These are phyloP conservation scores for Salmo trutta DNA, from an alignment of 2,797 vertebrate genomes.

Conservation along the genomic window DNA sequence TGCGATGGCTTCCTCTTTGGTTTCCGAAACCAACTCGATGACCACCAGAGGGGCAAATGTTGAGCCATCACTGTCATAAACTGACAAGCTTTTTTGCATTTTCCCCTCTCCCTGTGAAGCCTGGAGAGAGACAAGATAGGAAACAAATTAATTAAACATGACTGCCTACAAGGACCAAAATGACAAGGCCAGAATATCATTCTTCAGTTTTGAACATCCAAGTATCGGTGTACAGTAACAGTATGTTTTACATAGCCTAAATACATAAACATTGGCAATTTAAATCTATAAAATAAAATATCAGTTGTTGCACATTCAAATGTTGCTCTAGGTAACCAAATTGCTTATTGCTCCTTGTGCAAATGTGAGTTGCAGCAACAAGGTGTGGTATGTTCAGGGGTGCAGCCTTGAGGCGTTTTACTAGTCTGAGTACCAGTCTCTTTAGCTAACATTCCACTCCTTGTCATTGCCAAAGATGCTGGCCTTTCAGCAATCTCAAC, in stretches of 20 bases:
- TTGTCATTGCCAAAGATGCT: no score
- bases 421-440: no score
- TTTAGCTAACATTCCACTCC: no score
- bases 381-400: not conserved
- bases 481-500: no score
- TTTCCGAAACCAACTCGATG: slow-evolving; percentile 84
- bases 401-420: not conserved
- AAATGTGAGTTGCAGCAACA: not conserved
- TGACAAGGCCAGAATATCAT: not conserved
- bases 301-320: slow-evolving; percentile 4
- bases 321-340: not conserved
- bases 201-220: not conserved
- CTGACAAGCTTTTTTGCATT: slow-evolving; percentile 52
- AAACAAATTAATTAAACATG: slow-evolving; percentile 23
- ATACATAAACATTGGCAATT: not conserved
- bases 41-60: slow-evolving; percentile 86
- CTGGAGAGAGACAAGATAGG: not conserved
- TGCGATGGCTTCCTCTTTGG: slow-evolving; percentile 82
- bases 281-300: not conserved
- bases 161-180: not conserved
- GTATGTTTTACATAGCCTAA: not conserved
- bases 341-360: not conserved
- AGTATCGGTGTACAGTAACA: not conserved
- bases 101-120: slow-evolving; percentile 38
- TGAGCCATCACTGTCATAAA: slow-evolving; percentile 61